Conservation (phyloP, 2,797 vertebrate species). For the Brachyrhaphis roseni region DNA sequence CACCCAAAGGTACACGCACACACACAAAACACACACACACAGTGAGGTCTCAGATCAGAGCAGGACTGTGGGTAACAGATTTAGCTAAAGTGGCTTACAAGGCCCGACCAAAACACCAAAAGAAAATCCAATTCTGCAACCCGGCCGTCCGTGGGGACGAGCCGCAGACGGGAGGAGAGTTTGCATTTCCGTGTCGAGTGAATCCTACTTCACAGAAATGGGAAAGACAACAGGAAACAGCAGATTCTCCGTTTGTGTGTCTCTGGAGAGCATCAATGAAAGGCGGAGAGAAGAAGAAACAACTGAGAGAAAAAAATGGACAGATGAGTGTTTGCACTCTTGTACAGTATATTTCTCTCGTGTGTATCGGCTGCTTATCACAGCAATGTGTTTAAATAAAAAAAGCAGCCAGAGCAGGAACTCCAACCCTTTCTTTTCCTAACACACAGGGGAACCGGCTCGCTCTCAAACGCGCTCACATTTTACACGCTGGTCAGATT, state of each 20-base stretch:
- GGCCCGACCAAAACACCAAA: constrained; percentile 64
- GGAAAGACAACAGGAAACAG: constrained; percentile 55
- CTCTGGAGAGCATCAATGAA: constrained; percentile 63
- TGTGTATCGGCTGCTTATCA: constrained; percentile 55
- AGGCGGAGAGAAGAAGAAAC: constrained; percentile 33
- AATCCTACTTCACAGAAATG: constrained; percentile 59
- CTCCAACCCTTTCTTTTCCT: constrained; percentile 38
- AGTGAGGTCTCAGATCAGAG: constrained; percentile 52
- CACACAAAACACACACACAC: constrained; percentile 46
- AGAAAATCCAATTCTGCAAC: constrained; percentile 78
- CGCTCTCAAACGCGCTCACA: background rate
- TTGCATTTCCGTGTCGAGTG: constrained; percentile 68
- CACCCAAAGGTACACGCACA: constrained; percentile 29
- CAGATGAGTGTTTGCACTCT: constrained; percentile 60
- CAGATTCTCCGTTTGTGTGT: constrained; percentile 42
- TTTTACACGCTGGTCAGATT: constrained; percentile 6
- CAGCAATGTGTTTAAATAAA: constrained; percentile 49
- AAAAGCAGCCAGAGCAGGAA: constrained; percentile 15
- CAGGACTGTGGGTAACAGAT: constrained; percentile 73
- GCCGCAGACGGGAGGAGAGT: constrained; percentile 25
- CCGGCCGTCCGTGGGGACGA: constrained; percentile 48
- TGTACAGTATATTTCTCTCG: constrained; percentile 46
- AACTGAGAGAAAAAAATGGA: constrained; percentile 24
- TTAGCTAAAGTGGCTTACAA: constrained; percentile 81
- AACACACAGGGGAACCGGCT: constrained; percentile 13